Conservation (phyloP, 2,113 vertebrate species). For the Colaptes auratus region DNA sequence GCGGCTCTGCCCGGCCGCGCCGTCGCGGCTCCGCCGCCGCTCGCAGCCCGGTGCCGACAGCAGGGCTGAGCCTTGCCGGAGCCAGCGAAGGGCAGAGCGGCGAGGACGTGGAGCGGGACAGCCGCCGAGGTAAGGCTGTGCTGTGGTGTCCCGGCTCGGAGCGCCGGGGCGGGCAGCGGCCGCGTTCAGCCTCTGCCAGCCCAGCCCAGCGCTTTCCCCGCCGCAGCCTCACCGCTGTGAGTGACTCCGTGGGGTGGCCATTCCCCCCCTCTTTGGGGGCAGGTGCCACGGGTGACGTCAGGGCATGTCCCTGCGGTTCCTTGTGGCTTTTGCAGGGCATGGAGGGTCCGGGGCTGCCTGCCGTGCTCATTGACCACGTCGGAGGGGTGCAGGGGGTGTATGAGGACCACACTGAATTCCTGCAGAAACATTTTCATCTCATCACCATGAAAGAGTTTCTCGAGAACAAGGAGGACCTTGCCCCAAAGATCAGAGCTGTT, state of each 20-base stretch:
- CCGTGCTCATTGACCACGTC: constrained; percentile 61
- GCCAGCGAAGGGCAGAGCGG: too few species aligned
- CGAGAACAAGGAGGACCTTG: constrained; percentile 61
- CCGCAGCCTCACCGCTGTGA: too few species aligned
- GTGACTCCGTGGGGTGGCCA: neutral
- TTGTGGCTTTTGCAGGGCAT: constrained; percentile 34
- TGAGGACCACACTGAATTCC: constrained; percentile 57
- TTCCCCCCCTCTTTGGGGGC: neutral
- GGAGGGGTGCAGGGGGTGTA: constrained; percentile 59
- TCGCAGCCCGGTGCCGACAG: too few species aligned
- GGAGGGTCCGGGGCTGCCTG: constrained; percentile 69
- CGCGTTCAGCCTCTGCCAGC: too few species aligned
- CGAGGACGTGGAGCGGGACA: too few species aligned
- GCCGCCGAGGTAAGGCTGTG: too few species aligned
- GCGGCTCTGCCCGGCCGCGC: too few species aligned
- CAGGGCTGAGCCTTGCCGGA: too few species aligned
- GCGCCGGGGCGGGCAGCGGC: too few species aligned
- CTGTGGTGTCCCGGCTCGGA: too few species aligned
- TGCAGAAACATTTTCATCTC: constrained; percentile 77
- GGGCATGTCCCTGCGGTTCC: neutral
- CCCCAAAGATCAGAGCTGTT: constrained; percentile 74
- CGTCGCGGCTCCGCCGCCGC: too few species aligned
- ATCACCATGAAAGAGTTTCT: constrained; percentile 74
- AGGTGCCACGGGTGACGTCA: neutral
- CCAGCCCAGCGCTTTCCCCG: too few species aligned